Evolutionary conservation across 2,797 vertebrate species (phyloP).

Genomic region (Antrozous pallidus): DNA sequence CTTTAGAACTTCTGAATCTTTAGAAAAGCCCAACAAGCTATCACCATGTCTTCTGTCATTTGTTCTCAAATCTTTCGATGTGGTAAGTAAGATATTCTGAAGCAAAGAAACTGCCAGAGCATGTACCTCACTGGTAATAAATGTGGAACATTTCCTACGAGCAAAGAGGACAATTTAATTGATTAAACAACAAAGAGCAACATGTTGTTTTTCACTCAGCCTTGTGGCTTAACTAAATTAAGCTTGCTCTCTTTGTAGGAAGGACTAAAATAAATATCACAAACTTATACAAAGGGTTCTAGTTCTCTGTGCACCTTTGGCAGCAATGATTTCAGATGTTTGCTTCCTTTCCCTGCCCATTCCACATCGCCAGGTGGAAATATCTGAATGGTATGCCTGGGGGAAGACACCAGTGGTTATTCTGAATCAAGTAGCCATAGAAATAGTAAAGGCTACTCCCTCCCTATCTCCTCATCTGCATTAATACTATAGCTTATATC

Average conservation of each 20-base stretch:
- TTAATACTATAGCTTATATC: neutral
- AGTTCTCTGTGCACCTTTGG: neutral
- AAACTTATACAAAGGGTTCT: neutral
- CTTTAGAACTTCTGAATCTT: slow-evolving; percentile 78
- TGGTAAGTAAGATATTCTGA: slow-evolving; percentile 71
- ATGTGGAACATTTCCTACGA: slow-evolving; percentile 39
- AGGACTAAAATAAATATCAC: neutral
- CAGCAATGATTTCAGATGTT: neutral
- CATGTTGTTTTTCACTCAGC: slow-evolving; percentile 5
- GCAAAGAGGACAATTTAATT: slow-evolving; percentile 34
- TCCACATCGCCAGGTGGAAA: neutral
- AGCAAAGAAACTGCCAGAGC: slow-evolving; percentile 62
- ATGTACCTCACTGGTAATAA: slow-evolving; percentile 20
- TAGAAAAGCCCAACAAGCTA: slow-evolving; percentile 74
- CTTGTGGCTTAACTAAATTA: slow-evolving; percentile 46
- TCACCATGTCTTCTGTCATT: slow-evolving; percentile 72
- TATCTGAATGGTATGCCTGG: neutral
- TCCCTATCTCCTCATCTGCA: neutral
- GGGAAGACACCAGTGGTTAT: neutral
- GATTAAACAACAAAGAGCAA: slow-evolving; percentile 48
- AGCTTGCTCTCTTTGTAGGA: slow-evolving; percentile 34
- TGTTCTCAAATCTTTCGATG: slow-evolving; percentile 65
- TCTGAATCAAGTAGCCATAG: neutral
- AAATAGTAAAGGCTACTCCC: neutral
- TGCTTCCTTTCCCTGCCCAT: neutral